Evolutionary conservation across 2,113 vertebrate genomes (phyloP).

Genomic region (Beaufortia kweichowensis): DNA sequence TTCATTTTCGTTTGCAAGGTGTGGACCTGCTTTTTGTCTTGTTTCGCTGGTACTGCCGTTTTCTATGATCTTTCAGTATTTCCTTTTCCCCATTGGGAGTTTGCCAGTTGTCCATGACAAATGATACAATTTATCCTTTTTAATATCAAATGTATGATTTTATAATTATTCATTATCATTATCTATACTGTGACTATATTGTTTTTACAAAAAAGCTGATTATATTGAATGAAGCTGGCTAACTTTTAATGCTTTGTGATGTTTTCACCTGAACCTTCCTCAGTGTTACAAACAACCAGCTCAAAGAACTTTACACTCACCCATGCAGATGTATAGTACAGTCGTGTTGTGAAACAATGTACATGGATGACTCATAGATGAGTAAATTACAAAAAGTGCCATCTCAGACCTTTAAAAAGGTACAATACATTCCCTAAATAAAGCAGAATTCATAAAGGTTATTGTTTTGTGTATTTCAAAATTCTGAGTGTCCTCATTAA

Average conservation of each 20-base stretch:
- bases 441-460: not conserved
- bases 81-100: not conserved
- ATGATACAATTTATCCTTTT: too few species aligned
- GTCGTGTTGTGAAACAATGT: too few species aligned
- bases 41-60: conserved; percentile 1
- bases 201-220: too few species aligned
- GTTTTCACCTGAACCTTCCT: not conserved
- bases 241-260: not conserved
- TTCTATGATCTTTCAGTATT: not conserved
- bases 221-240: conserved; percentile 7
- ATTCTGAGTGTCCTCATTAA: not conserved
- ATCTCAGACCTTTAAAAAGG: too few species aligned
- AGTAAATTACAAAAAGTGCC: too few species aligned
- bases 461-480: not conserved
- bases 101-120: not conserved
- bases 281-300: not conserved
- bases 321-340: not conserved
- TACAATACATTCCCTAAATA: not conserved
- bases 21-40: not conserved
- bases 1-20: conserved; percentile 18
- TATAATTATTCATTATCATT: too few species aligned
- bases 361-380: too few species aligned
- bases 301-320: not conserved
- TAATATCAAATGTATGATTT: too few species aligned
- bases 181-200: too few species aligned